Base-by-base conservation (phyloP, 64 coral and sea anemone species). In the Actinia tenebrosa region DNA sequence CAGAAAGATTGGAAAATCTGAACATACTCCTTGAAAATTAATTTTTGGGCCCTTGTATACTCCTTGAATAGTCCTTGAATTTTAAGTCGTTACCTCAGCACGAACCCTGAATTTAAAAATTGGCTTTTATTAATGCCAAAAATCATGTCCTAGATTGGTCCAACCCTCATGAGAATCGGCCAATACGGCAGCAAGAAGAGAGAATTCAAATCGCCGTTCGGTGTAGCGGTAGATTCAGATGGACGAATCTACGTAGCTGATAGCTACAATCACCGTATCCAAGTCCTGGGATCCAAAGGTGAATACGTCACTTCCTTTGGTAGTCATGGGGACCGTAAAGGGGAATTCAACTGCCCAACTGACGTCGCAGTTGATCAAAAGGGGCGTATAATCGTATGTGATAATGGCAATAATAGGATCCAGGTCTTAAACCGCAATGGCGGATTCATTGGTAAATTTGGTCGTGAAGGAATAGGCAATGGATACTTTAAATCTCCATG, bases 271-370 rank as follows among this genome's bases (percentile, higher is more conserved):
- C 95, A 98, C 71, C 95, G 95, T 23, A 86, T 99, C 13, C 97
- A 99, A 90, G 91, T 93, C 19, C 88, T 97, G 47, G 94, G 94
- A 7, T 72, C 94, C 3, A 82, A 88, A 22, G 94, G 94, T 18
- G 94, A 97, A 20, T 97, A 88, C 59, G 81, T 91, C n/a, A 87
- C 79, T 5, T 87, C 87, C 43, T 96, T 96, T 84, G 94, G 94
- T 55, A 93, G 91, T 20, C 94, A 96, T 80, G 94, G 94, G 0
- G 94, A 96, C 16, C 85, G 94, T 10, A 87, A 89, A 86, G 91
- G 97, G 59, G 97, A 99, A 69, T 99, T 99, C 27, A 99, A 99
- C 86, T 99, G 97, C 69, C 97, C 97, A 16, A 99, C 97, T 23
- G 97, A 99, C 54, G 97, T 99, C n/a, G 84, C 82, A 45, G 80